A percentile compares a stretch with the other conserved stretches of the same genome.
Conservation (phyloP, 2,888 invertebrate genomes). For the Hipparchia sbordonii region DNA sequence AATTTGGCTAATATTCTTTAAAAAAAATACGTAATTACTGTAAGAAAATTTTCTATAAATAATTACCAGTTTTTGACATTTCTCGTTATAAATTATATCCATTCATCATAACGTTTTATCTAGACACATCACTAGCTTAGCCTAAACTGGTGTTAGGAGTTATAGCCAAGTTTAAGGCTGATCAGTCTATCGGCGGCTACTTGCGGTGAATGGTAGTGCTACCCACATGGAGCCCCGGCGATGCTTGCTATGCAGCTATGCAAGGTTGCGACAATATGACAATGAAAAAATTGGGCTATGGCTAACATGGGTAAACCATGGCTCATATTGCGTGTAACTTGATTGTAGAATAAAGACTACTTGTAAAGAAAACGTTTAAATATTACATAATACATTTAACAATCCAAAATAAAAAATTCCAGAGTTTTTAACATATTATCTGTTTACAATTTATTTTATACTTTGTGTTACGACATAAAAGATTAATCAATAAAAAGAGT, state of each 20-base stretch:
- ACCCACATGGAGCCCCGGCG: slow-evolving; percentile 42
- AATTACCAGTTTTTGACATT: too few relatives aligned
- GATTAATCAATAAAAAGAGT: too few relatives aligned
- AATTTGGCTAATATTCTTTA: too few relatives aligned
- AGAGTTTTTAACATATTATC: too few relatives aligned
- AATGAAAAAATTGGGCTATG: slow-evolving; percentile 17
- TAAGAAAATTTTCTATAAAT: too few relatives aligned
- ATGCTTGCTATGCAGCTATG: slow-evolving; percentile 8
- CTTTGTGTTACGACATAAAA: too few relatives aligned
- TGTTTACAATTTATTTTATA: too few relatives aligned
- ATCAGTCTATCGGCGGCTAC: slow-evolving; percentile 46
- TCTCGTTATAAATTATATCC: too few relatives aligned
- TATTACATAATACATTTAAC: neutral
- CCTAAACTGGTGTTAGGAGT: slow-evolving; percentile 49
- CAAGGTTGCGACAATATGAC: slow-evolving; percentile 12
- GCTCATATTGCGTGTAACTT: neutral
- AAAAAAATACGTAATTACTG: too few relatives aligned
- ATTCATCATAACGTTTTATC: neutral
- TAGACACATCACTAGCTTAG: slow-evolving; percentile 40
- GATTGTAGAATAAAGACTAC: neutral
- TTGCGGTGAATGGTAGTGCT: slow-evolving; percentile 45
- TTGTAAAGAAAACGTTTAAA: neutral
- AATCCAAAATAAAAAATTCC: too few relatives aligned
- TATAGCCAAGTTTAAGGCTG: slow-evolving; percentile 74
- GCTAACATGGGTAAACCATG: neutral